Evolutionary conservation across 2,888 invertebrate species (phyloP), one percentile per base, ranked within the genome.

Genomic region (Lumbricus terrestris): DNA sequence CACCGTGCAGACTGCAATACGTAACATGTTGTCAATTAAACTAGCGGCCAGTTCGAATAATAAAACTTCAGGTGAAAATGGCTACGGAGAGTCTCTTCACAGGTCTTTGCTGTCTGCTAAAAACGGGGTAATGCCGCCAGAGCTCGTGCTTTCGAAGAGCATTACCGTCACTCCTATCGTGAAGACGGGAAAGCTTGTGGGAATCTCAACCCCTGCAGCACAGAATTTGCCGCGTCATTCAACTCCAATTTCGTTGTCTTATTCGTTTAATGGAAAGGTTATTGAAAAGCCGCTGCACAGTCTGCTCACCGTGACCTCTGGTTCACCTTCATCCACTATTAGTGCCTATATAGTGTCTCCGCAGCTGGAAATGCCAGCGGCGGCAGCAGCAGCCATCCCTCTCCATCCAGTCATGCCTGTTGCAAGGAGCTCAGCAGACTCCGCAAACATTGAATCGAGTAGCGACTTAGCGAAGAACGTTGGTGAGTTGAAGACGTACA

Each of bases 401-500:
- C 69, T 69, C n/a, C n/a, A n/a, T 69, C 69, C 69, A 69, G 69
- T 69, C 13, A n/a, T 69, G 8, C 69, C 29, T 69, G n/a, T 69
- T 69, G n/a, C 69, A 69, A 69, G n/a, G n/a, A 69, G 69, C 69
- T 1, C n/a, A n/a, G n/a, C 69, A 69, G 69, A 69, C 37, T 34
- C 85, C 35, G 37, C 35, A 35, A 35, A 35, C 3, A 5, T 33
- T 85, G 85, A 85, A 37, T 37, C 85, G 34, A 37, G 35, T 34
- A 34, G 23, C 34, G 85, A 85, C 35, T 33, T 18, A 1, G 8
- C 37, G 0, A 37, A 34, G 35, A 85, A 35, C 35, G 82, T 15
- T 40, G 89, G 69, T 35, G 90, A 90, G 35, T 91, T 92, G 88
- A 91, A 90, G 35, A 90, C 91, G 16, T 92, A 92, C 90, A 90